Evolutionary conservation across 2,797 vertebrate genomes (phyloP), one percentile per base, ranked within the genome.

Genomic region (Phoxinus dragarum): DNA sequence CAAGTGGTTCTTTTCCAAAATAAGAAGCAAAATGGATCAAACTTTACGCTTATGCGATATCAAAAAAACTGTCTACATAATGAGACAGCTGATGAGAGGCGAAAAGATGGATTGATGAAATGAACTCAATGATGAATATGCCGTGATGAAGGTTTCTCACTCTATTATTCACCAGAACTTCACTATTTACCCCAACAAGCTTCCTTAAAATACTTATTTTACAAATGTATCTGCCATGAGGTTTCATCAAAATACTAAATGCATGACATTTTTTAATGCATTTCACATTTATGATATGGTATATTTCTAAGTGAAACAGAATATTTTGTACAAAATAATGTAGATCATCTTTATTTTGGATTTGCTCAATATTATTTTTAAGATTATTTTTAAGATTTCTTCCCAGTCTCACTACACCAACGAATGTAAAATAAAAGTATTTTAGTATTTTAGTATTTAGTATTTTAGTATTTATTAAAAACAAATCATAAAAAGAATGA

Each of bases 381-480:
- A 6, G 27, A 27, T 27, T 27, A 27, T 27, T 27, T 27, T 27
- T 31, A 31, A 34, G 14, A 64, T 7, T 31, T 64, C 27, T 31
- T 14, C 12, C 6, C n/a, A 31, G 2, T 31, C 61, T 31, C 6
- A 64, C 61, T 64, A 31, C 27, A 34, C 1, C 27, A 66, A 66
- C 17, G 3, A 66, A 34, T 17, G 6, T 7, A 0, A 34, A 34
- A 34, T 0, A 34, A 66, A 66, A 16, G 6, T 8, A 0, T n/a
- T 59, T n/a, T n/a, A 11, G 8, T n/a, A 9, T 0, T 59, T 16
- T 27, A 27, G 27, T 49, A 7, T 40, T 21, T 11, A 27, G 27
- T 27, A 27, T 27, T 27, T 27, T 27, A 27, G 27, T 27, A 27
- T 27, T 31, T 1, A 31, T 64, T 64, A 14, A 31, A 64, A 61